phyloP scores from a whole-genome alignment of 2,888 invertebrate genomes.

The Enchytraeus crypticus region DNA sequence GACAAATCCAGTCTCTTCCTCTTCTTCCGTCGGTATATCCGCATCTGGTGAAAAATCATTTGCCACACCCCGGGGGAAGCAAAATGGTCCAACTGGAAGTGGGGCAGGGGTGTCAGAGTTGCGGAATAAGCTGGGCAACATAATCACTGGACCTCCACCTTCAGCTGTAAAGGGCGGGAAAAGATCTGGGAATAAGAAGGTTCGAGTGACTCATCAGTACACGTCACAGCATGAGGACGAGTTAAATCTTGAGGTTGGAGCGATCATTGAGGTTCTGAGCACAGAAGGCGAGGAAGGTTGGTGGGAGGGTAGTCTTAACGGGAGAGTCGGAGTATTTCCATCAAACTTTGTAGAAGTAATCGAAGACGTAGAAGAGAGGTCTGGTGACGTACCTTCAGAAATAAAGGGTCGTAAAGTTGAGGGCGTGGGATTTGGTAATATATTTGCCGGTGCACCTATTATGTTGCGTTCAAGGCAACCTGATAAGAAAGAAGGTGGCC shows the following conservation, averaged over 20 bases:
- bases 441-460: slow-evolving; percentile 44
- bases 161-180: not conserved
- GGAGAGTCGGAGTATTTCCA: slow-evolving; percentile 13
- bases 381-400: slow-evolving; percentile 7
- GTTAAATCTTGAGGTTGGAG: not conserved
- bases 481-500: no score
- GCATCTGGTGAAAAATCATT: not conserved
- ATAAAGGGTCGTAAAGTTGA: slow-evolving; percentile 46
- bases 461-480: no score
- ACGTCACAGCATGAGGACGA: not conserved
- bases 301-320: slow-evolving; percentile 67
- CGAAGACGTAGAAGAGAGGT: not conserved
- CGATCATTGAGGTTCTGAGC: slow-evolving; percentile 17
- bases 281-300: slow-evolving; percentile 62
- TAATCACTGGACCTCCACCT: not conserved
- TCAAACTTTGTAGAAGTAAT: slow-evolving; percentile 17
- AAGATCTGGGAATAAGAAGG: not conserved
- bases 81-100: not conserved
- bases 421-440: slow-evolving; percentile 48
- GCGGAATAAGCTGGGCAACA: not conserved
- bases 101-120: not conserved
- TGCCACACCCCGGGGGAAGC: not conserved
- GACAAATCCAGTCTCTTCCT: not conserved
- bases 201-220: not conserved
- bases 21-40: no score